Evolutionary conservation across 2,888 invertebrate genomes (phyloP), one percentile per base, ranked within the genome.

Genomic region (Acanthacorydalis orientalis): DNA sequence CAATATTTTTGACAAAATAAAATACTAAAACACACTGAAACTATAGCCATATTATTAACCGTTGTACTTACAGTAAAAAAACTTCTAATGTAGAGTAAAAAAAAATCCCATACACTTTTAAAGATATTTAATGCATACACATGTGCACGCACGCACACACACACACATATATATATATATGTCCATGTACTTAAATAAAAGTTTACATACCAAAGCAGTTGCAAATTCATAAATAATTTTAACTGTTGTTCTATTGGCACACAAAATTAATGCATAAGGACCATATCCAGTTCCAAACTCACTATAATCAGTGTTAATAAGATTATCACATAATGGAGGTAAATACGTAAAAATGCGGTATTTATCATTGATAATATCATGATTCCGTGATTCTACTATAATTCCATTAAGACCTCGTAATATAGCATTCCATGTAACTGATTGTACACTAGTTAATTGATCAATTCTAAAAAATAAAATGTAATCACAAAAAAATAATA

Each of bases 241-340:
- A 11, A 39, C 46, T 10, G 39, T 38, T 8, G 38, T 46, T 46
- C 38, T 46, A 39, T 16, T 16, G 8, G 46, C 38, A 39, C 46
- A 46, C n/a, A 46, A 31, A 33, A 46, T 39, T 6, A 46, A 11
- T 7, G 38, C 46, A 46, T 38, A 33, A 11, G 46, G 46, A 4
- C 46, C 46, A 39, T 11, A 4, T 34, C 23, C 33, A 2, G 2
- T 31, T 8, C 14, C 39, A 4, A 46, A 31, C 10, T 46, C 46
- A 14, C 23, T 32, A 31, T 31, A 46, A 14, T 39, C 31, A 14
- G 16, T 32, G 16, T 37, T n/a, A 38, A 46, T 31, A 11, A 46
- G 14, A 11, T 16, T 39, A 39, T 46, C 34, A 9, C 46, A 46
- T 11, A 46, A 39, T 9, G 34, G 9, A 9, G 46, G 46, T 31